Evolutionary conservation across 2,797 vertebrate species (phyloP).

Genomic region (Enteromius paludinosus): DNA sequence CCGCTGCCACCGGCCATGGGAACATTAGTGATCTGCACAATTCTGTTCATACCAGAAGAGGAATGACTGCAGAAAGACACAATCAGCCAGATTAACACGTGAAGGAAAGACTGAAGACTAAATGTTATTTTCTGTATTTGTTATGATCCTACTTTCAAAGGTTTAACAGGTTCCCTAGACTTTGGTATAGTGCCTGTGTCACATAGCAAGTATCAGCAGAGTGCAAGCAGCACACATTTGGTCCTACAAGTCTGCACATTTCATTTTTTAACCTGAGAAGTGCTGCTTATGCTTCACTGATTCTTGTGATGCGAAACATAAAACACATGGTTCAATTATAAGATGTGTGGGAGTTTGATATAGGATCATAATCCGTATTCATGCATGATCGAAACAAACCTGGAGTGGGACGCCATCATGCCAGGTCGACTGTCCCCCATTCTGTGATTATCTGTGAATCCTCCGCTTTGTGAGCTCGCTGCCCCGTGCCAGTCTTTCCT

Average conservation of each 20-base stretch:
- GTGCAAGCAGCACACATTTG: background rate
- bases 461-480: conserved; percentile 84
- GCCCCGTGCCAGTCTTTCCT: conserved; percentile 95
- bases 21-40: conserved; percentile 95
- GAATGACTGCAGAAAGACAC: conserved; percentile 84
- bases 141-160: background rate
- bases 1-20: conserved; percentile 88
- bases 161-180: background rate
- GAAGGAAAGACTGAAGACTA: background rate
- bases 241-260: background rate
- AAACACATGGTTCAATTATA: background rate
- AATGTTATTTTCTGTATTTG: background rate
- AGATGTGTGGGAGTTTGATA: background rate
- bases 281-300: background rate
- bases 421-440: conserved; percentile 85
- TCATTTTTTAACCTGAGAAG: background rate
- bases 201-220: background rate
- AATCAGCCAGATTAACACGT: background rate
- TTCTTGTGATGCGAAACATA: background rate
- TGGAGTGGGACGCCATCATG: conserved; percentile 87
- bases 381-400: conserved; percentile 74
- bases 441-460: conserved; percentile 85
- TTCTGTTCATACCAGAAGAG: conserved; percentile 90
- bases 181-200: background rate
- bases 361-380: background rate